phyloP scores from a whole-genome alignment of 2,888 invertebrate genomes.

The Amorpha juglandis region DNA sequence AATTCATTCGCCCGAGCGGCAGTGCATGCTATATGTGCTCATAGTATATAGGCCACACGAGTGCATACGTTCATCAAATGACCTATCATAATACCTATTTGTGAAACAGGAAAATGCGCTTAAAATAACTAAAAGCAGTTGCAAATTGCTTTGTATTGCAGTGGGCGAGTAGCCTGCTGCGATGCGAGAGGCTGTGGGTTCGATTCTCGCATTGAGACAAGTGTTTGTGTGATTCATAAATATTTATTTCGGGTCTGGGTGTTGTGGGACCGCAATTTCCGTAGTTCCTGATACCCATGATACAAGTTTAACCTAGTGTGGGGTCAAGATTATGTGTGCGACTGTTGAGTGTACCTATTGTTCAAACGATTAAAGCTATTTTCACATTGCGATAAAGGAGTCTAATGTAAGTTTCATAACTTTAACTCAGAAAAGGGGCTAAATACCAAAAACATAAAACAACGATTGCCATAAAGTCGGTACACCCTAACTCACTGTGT shows the following conservation, averaged over 20 bases:
- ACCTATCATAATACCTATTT: conserved; percentile 60
- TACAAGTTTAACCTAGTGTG: no score
- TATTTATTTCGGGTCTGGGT: no score
- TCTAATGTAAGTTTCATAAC: conserved; percentile 30
- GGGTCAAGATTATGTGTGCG: no score
- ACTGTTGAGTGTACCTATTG: no score
- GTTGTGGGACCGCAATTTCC: no score
- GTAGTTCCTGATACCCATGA: no score
- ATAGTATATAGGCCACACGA: conserved; percentile 44
- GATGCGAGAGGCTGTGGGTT: no score
- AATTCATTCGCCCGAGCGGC: conserved; percentile 60
- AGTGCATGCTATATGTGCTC: conserved; percentile 55
- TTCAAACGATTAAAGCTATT: no score
- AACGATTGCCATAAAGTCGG: conserved; percentile 41
- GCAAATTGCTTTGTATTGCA: not conserved
- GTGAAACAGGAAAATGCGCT: conserved; percentile 44
- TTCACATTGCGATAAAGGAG: no score
- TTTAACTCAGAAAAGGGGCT: conserved; percentile 30
- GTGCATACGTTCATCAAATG: conserved; percentile 59
- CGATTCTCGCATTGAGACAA: no score
- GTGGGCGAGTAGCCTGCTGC: no score
- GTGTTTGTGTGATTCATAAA: no score
- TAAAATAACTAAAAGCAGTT: conserved; percentile 44
- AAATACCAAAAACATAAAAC: conserved; percentile 39
- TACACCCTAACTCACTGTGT: conserved; percentile 40